Evolutionary conservation across 2,113 vertebrate species (phyloP), one percentile per base, ranked within the genome.

Genomic region (Melanerpes aurifrons): DNA sequence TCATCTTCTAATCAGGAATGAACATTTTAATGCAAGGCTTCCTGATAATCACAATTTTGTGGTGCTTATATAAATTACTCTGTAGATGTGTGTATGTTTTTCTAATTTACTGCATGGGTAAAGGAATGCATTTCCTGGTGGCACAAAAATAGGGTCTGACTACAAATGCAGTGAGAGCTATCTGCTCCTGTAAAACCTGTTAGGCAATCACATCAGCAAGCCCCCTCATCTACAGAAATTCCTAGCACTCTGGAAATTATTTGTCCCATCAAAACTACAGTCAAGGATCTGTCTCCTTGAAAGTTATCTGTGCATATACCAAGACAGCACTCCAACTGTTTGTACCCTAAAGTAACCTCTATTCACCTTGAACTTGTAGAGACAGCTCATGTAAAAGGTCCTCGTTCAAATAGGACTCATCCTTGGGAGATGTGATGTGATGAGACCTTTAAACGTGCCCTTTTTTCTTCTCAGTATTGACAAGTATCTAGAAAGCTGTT

Each of bases 1-100:
- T 29, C 59, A 78, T 82, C 89, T 92, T 82, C 82, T 96, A 95
- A 96, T 96, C 95, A 96, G 74, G 66, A 92, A 82, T 90, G 77
- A 94, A 92, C 18, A 59, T 67, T 95, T 92, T 89, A 93, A 96
- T 92, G 83, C 67, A 84, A 92, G 74, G 92, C 91, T 94, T 96
- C 95, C 94, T 96, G 92, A 92, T 77, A 95, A 93, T 82, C 93
- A 82, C 80, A 79, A 67, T 92, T 96, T 92, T 89, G 68, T 82
- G 66, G 86, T 82, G 86, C 83, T 94, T 94, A 94, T 58, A 95
- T 86, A 95, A 96, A 92, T 93, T 67, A 74, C 64, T 90, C 69
- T 70, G 54, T 84, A 94, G 83, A 69, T 50, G 19, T 89, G 86
- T 78, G 69, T 61, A 77, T 75, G 45, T 4, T 74, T 93, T 96